Conservation (phyloP, 2,888 invertebrate species). For the Apocheima hispidaria region DNA sequence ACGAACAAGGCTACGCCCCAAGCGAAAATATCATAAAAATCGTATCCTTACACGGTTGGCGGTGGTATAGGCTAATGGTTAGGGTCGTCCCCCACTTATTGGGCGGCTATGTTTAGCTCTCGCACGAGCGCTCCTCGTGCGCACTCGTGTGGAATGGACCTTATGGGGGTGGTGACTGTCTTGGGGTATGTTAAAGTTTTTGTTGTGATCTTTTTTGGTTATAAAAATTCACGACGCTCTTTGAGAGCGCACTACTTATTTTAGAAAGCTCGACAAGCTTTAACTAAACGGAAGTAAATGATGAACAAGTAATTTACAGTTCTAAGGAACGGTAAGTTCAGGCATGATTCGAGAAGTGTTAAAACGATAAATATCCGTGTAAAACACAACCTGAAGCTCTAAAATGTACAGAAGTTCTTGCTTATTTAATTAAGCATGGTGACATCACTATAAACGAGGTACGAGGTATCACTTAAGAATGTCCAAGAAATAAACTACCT, state of each 20-base stretch:
- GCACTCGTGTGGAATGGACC: slow-evolving; percentile 69
- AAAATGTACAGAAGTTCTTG: no score
- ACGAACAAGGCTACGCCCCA: slow-evolving; percentile 23
- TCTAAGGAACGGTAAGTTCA: no score
- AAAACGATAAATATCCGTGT: no score
- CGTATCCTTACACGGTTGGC: slow-evolving; percentile 44
- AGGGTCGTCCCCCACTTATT: slow-evolving; percentile 57
- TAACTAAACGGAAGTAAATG: no score
- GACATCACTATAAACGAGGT: no score
- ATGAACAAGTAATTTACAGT: no score
- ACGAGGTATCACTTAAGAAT: neutral
- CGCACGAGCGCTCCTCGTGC: slow-evolving; percentile 66
- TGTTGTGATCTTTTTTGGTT: slow-evolving; percentile 24
- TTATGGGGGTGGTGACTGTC: slow-evolving; percentile 35
- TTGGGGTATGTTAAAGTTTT: slow-evolving; percentile 39
- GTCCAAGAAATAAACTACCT: neutral
- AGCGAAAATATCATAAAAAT: slow-evolving; percentile 42
- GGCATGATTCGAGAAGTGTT: no score
- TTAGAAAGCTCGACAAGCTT: neutral
- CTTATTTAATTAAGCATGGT: no score
- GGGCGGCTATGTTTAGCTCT: slow-evolving; percentile 69
- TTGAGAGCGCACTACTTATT: neutral
- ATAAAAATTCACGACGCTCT: neutral
- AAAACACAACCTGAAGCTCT: no score
- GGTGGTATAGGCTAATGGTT: slow-evolving; percentile 43